phyloP scores from a whole-genome alignment of 2,797 vertebrate species.

The Lacerta viridis region DNA sequence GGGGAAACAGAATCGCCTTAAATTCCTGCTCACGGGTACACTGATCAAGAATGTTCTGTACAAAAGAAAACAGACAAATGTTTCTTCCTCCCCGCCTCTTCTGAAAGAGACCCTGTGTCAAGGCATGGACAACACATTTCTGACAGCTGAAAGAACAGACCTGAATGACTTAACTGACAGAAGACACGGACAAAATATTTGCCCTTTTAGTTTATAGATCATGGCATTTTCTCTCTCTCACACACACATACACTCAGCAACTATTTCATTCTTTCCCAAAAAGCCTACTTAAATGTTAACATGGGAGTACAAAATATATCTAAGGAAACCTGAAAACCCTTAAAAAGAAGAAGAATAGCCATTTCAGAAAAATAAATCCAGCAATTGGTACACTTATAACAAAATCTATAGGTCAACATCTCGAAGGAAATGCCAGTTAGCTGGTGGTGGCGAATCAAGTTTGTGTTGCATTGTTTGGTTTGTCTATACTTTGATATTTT shows the following conservation, averaged over 20 bases:
- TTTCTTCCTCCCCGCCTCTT: not conserved
- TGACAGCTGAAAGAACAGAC: not conserved
- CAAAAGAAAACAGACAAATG: not conserved
- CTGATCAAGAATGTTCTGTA: slow-evolving; percentile 86
- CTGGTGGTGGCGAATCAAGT: not conserved
- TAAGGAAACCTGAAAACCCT: not conserved
- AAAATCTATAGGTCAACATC: not conserved
- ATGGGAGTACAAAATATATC: not conserved
- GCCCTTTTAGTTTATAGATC: slow-evolving; percentile 20
- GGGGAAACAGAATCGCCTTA: slow-evolving; percentile 86
- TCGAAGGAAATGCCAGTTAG: not conserved
- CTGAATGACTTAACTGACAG: not conserved
- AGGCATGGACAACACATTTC: not conserved
- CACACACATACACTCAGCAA: not conserved
- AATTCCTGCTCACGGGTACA: slow-evolving; percentile 89
- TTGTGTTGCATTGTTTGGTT: not conserved
- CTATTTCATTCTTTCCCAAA: rapidly evolving
- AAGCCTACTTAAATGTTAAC: not conserved
- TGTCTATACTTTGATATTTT: not conserved
- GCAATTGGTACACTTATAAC: not conserved
- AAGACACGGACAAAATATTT: not conserved
- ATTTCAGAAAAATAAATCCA: not conserved
- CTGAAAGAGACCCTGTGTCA: not conserved
- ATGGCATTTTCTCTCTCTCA: slow-evolving; percentile 25
- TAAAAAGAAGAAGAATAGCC: not conserved